These are phyloP conservation scores for Mythimna albipuncta DNA, from an alignment of 2,888 invertebrate genomes.

Conservation along the genomic window DNA sequence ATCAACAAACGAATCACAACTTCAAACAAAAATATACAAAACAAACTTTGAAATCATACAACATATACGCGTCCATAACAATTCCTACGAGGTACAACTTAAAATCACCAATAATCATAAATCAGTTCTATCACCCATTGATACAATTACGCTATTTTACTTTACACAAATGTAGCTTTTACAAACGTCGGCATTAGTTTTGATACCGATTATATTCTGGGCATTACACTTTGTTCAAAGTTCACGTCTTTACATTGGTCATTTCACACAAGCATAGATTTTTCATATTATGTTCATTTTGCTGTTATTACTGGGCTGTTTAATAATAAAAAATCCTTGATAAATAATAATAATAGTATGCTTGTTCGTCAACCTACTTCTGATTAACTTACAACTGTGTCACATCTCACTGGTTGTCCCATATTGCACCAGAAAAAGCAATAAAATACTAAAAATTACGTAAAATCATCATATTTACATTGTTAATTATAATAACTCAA, in stretches of 20 bases:
- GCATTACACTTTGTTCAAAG: constrained; percentile 6
- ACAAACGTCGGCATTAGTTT: constrained; percentile 14
- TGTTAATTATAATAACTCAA: constrained; percentile 59
- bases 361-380: constrained; percentile 55
- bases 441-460: constrained; percentile 62
- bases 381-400: constrained; percentile 52
- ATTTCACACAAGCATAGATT: constrained; percentile 35
- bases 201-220: constrained; percentile 21
- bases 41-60: constrained; percentile 71
- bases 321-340: constrained; percentile 10
- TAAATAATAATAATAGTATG: constrained; percentile 28
- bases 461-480: constrained; percentile 65
- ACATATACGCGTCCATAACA: constrained; percentile 78
- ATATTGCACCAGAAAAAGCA: constrained; percentile 63
- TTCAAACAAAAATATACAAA: constrained; percentile 87
- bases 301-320: constrained; percentile 15
- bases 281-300: constrained; percentile 35
- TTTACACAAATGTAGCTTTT: constrained; percentile 45
- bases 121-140: constrained; percentile 68
- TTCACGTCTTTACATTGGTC: constrained; percentile 7
- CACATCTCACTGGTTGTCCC: constrained; percentile 53
- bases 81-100: constrained; percentile 82
- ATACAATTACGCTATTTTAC: constrained; percentile 58
- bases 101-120: constrained; percentile 71
- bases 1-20: constrained; percentile 84